A percentile compares a stretch with the other conserved stretches of the same genome.
phyloP scores from a whole-genome alignment of 92 coral and sea anemone genomes.

The Anthopleura xanthogrammica region DNA sequence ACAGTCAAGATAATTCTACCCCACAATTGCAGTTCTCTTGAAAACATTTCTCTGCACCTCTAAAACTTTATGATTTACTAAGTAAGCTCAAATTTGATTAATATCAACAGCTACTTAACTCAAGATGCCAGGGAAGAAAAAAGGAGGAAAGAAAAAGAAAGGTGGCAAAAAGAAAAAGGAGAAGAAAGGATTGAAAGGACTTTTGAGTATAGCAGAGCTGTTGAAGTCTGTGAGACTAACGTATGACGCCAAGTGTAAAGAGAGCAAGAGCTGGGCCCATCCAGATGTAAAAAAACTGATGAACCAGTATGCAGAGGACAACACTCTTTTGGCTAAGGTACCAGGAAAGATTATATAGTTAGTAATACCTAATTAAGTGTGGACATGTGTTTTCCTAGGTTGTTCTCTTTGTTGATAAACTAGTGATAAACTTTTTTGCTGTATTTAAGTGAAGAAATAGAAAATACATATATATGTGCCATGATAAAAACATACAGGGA shows the following conservation, averaged over 20 bases:
- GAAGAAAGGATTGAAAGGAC: conserved; percentile 86
- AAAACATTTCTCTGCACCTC: too few relatives aligned
- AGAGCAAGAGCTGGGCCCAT: conserved; percentile 73
- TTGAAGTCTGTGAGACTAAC: conserved; percentile 80
- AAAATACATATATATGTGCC: neutral
- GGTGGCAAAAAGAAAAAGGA: conserved; percentile 68
- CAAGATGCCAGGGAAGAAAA: conserved; percentile 82
- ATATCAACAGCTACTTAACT: neutral
- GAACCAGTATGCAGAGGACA: conserved; percentile 80
- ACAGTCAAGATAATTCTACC: too few relatives aligned
- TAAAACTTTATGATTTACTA: too few relatives aligned
- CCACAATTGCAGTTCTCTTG: neutral
- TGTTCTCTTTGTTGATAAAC: too few relatives aligned
- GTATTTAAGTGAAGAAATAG: neutral
- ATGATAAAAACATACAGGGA: too few relatives aligned
- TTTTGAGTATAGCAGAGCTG: conserved; percentile 81
- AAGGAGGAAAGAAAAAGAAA: conserved; percentile 62
- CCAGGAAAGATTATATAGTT: neutral
- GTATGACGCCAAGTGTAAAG: conserved; percentile 88
- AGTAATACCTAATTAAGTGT: too few relatives aligned
- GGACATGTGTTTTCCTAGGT: too few relatives aligned
- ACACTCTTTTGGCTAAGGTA: conserved; percentile 83
- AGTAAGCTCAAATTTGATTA: neutral
- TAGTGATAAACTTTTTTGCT: too few relatives aligned
- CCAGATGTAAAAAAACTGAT: conserved; percentile 85